Base-by-base conservation (phyloP, 2,113 vertebrate species). In the Xiphias gladius region DNA sequence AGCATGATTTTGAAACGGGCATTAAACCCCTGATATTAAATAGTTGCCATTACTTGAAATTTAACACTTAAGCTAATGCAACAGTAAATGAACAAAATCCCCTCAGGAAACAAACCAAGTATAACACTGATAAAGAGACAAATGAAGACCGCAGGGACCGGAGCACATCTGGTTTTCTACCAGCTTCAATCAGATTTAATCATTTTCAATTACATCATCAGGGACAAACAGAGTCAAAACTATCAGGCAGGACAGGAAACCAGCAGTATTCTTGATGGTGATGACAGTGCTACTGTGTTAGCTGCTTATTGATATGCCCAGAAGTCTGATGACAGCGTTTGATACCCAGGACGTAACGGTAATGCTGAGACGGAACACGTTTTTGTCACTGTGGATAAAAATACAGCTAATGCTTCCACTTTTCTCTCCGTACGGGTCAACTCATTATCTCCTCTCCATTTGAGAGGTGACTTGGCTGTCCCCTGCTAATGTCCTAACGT, bases 221-320 rank as follows among this genome's bases (percentile, higher is more conserved):
- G 48, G 20, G 30, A 69, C n/a, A 67, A 59, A 50, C 12, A 41
- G 24, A 59, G 2, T 67, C n/a, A 35, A 43, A 61, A 46, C 28
- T 35, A 12, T 43, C 17, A 46, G 54, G 48, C 13, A 0, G 24
- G 54, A n/a, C 1, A 72, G 30, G 50, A 58, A 70, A 54, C 20
- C 10, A 58, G 24, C 67, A 76, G 67, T 59, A 16, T 54, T 55
- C 11, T 16, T 72, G 35, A n/a, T 62, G 19, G 8, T 43, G 52
- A 32, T 64, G 64, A 59, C 28, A 48, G 20, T 26, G 52, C 19
- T 55, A 37, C 16, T 11, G 61, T 66, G 61, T 32, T 67, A 16
- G 32, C 64, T 28, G 20, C 26, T 68, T 73, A 50, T 11, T 81
- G 73, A 85, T 88, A 82, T 82, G 79, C 32, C 30, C 58, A 39